phyloP scores from a whole-genome alignment of 2,888 invertebrate genomes.

The Baccha elongata region DNA sequence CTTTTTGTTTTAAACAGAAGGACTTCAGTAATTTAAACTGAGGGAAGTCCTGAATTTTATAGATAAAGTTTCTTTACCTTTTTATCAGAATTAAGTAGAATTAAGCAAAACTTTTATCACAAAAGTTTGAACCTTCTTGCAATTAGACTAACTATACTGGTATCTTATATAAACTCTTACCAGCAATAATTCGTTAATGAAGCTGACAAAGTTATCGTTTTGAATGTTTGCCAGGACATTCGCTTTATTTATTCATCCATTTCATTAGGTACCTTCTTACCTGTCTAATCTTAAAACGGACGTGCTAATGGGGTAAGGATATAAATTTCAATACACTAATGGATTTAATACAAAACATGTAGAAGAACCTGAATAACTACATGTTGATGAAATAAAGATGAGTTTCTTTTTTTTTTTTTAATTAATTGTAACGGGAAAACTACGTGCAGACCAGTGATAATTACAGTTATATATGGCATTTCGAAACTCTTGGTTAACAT shows the following conservation, averaged over 20 bases:
- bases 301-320: slow-evolving; percentile 4
- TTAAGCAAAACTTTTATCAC: no score
- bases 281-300: not conserved
- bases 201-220: no score
- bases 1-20: not conserved
- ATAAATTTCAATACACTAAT: slow-evolving; percentile 1
- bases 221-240: not conserved
- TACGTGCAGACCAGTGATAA: not conserved
- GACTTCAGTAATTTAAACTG: not conserved
- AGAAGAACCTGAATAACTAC: not conserved
- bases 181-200: no score
- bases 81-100: no score
- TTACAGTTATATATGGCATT: not conserved
- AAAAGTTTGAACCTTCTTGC: no score
- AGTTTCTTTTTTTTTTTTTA: not conserved
- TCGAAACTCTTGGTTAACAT: not conserved
- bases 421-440: not conserved
- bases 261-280: no score
- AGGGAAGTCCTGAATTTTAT: not conserved
- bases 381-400: not conserved
- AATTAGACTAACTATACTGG: no score
- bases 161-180: no score
- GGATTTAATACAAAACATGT: slow-evolving; percentile 1
- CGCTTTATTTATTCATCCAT: not conserved
- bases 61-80: not conserved